Evolutionary conservation across 1,140 invertebrate species (phyloP), one percentile per base, ranked within the genome.

Genomic region (Andricus grossulariae): DNA sequence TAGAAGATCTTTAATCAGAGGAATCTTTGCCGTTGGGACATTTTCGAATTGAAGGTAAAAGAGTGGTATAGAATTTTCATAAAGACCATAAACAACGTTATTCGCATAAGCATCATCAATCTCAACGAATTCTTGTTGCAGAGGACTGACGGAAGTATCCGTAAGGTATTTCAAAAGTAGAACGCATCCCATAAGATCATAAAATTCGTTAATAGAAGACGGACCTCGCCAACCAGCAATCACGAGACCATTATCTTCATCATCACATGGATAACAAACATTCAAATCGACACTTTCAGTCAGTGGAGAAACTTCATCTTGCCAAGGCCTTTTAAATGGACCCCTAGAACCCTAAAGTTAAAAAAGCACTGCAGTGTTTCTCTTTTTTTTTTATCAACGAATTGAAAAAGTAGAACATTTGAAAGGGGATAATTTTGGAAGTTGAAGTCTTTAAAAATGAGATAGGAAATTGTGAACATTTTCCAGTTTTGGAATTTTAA

Each of bases 111-210:
- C 96, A 86, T 98, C 95, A 52, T 95, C 93, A 21, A 94, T 94
- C 91, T 98, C 97, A 6, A 98, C 95, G 91, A 98, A 97, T 79
- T 95, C 94, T 84, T 95, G 93, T 85, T 97, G 95, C 60, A 99
- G 87, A 6, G 97, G 97, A 84, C 96, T 95, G 18, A 96, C 94
- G 16, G 97, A 93, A 15, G 96, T 97, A 82, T 97, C 95, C 3
- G 95, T 96, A 32, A 99, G 90, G 91, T 98, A 98, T 77, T 96
- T 95, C 73, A 97, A 89, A 6, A 98, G 88, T n/a, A 98, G 89
- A 18, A 93, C 92, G 76, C 95, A 93, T 3, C 94, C 94, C 19
- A 92, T 93, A 55, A 95, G 88, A 72, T 90, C 93, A 85, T 92
- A 93, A 80, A 92, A 89, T 79, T 93, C 92, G 45, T 74, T 89